Conservation (phyloP, 2,888 invertebrate species). For the Trimorus sp. region DNA sequence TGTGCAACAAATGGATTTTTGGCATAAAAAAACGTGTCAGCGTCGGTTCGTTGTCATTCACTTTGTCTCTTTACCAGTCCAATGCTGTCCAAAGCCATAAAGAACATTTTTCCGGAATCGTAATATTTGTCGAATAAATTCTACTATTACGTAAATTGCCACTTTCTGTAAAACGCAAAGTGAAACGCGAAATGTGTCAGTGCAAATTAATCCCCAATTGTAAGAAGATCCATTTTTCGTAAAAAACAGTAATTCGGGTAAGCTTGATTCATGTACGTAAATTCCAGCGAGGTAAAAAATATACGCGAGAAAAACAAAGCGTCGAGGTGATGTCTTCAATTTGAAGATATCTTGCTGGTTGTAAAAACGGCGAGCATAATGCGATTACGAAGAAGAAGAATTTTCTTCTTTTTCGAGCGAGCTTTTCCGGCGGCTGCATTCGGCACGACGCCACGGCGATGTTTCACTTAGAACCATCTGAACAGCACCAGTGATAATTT, state of each 20-base stretch:
- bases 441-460: constrained; percentile 21
- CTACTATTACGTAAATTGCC: no score
- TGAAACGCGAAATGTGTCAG: no score
- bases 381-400: constrained; percentile 38
- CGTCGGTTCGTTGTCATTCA: background rate
- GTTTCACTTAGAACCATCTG: constrained; percentile 66
- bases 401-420: constrained; percentile 22
- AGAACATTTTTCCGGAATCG: no score
- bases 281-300: constrained; percentile 17
- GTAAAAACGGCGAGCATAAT: constrained; percentile 32
- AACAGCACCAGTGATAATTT: constrained; percentile 70
- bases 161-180: no score
- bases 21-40: background rate
- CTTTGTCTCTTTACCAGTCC: no score
- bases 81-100: no score
- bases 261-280: constrained; percentile 29
- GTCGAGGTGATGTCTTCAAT: constrained; percentile 31
- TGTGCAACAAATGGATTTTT: constrained; percentile 4
- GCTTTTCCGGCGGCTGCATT: constrained; percentile 39
- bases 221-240: no score
- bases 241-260: constrained; percentile 17
- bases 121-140: no score
- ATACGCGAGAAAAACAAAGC: constrained; percentile 13
- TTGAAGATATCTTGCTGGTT: constrained; percentile 33
- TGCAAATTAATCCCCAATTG: no score